Percentiles rank a stretch among this genome's conserved stretches.
phyloP scores from a whole-genome alignment of 2,113 vertebrate genomes.

The Chaetura pelagica region DNA sequence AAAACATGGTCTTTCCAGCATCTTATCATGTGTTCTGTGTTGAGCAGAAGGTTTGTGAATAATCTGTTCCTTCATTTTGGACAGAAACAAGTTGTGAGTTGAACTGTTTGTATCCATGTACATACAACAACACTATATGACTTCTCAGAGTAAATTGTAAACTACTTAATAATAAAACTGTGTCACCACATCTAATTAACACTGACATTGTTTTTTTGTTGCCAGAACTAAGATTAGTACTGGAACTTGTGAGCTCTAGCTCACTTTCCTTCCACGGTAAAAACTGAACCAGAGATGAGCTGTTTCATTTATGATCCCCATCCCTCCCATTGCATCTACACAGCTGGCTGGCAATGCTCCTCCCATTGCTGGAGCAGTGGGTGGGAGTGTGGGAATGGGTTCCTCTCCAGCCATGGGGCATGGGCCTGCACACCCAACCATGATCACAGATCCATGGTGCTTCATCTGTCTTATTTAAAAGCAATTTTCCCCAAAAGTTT shows the following conservation, averaged over 20 bases:
- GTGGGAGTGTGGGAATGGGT: fast-evolving
- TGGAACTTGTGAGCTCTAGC: not conserved
- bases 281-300: not conserved
- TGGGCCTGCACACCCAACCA: not conserved
- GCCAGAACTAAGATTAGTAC: not conserved
- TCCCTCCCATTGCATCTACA: fast-evolving
- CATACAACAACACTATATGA: fast-evolving
- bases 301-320: fast-evolving
- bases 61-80: not conserved
- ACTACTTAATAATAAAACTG: not conserved
- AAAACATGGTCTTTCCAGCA: not conserved
- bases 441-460: not conserved
- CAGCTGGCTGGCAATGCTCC: fast-evolving
- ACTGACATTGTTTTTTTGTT: not conserved
- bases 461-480: not conserved
- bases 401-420: not conserved
- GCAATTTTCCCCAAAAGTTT: fast-evolving
- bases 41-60: not conserved
- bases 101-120: not conserved
- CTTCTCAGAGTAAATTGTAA: not conserved
- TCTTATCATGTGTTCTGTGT: not conserved
- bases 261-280: not conserved
- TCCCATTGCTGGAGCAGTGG: fast-evolving
- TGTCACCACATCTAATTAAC: not conserved
- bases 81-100: not conserved